Percentiles rank a stretch among this genome's conserved stretches.
Evolutionary conservation across 2,797 vertebrate species (phyloP).

Genomic region (Hipposideros larvatus): DNA sequence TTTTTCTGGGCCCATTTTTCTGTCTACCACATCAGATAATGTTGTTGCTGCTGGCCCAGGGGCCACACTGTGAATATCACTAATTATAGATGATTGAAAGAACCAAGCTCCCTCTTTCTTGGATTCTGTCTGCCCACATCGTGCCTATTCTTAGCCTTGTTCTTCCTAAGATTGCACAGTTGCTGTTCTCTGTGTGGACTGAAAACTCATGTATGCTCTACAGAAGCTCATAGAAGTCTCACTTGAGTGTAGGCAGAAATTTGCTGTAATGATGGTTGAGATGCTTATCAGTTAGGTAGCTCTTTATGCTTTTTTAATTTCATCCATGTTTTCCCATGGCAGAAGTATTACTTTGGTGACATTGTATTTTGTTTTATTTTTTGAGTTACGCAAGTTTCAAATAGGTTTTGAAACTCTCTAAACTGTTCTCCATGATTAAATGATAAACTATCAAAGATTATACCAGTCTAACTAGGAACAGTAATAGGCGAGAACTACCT

Average conservation of each 20-base stretch:
- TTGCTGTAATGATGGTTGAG: slow-evolving; percentile 62
- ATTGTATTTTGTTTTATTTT: slow-evolving; percentile 50
- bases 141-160: not conserved
- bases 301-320: slow-evolving; percentile 84
- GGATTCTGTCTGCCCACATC: not conserved
- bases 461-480: slow-evolving; percentile 38
- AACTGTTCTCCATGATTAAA: slow-evolving; percentile 78
- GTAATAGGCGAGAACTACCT: not conserved
- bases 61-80: not conserved
- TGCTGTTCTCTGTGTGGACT: not conserved
- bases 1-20: not conserved
- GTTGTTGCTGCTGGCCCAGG: not conserved
- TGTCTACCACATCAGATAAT: not conserved
- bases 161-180: not conserved
- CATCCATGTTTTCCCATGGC: slow-evolving; percentile 78
- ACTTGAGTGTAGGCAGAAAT: slow-evolving; percentile 78
- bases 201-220: not conserved
- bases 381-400: slow-evolving; percentile 79
- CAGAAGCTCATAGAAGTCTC: slow-evolving; percentile 78
- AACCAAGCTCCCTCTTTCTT: not conserved
- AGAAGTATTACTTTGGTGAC: slow-evolving; percentile 81
- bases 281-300: slow-evolving; percentile 83
- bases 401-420: slow-evolving; percentile 77
- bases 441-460: slow-evolving; percentile 79
- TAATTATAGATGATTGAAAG: not conserved